A percentile compares a stretch with the other conserved stretches of the same genome.
These are phyloP conservation scores for Meta bourneti DNA, from an alignment of 2,888 invertebrate genomes.

Conservation along the genomic window DNA sequence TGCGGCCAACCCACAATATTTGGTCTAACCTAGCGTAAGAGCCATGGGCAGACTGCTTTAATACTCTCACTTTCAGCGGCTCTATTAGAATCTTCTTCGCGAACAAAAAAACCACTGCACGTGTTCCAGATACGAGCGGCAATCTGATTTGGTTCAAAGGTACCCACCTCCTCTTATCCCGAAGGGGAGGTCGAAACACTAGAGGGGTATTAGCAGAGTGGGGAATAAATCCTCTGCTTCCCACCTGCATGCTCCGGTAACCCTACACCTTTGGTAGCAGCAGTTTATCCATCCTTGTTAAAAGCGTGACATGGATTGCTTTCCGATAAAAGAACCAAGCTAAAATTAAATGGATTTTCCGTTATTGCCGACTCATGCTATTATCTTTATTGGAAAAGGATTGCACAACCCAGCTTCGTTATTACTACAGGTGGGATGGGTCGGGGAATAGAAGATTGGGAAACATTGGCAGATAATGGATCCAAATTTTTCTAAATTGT, in stretches of 20 bases:
- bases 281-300: constrained; percentile 26
- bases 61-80: neutral
- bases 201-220: constrained; percentile 31
- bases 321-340: constrained; percentile 1
- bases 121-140: constrained; percentile 12
- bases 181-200: constrained; percentile 1
- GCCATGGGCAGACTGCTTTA: neutral
- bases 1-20: constrained; percentile 42
- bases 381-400: constrained; percentile 35
- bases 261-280: constrained; percentile 36
- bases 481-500: too few relatives aligned
- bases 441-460: too few relatives aligned
- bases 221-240: constrained; percentile 45
- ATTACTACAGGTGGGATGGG: too few relatives aligned
- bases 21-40: neutral
- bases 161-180: neutral
- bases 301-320: constrained; percentile 40
- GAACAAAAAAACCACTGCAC: constrained; percentile 48
- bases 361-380: constrained; percentile 17
- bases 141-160: constrained; percentile 40
- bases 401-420: neutral
- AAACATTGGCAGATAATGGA: too few relatives aligned
- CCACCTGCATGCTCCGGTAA: constrained; percentile 49
- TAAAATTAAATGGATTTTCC: constrained; percentile 22
- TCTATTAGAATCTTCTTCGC: constrained; percentile 3